These are phyloP conservation scores for Melolontha melolontha DNA, from an alignment of 2,888 invertebrate species.

Conservation along the genomic window DNA sequence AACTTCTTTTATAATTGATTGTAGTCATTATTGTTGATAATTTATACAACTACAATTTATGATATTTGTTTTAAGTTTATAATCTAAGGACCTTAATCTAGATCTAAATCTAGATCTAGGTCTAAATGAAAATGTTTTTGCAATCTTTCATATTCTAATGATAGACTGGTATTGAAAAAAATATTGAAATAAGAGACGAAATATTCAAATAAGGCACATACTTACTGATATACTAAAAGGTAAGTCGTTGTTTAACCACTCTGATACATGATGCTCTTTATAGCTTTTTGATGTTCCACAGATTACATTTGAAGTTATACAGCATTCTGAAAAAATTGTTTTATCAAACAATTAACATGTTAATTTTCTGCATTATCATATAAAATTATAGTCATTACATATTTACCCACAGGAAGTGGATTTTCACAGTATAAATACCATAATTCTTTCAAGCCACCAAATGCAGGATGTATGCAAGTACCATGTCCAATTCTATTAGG, in stretches of 20 bases:
- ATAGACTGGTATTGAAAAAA: constrained; percentile 77
- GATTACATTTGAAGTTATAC: constrained; percentile 87
- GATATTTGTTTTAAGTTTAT: too few relatives aligned
- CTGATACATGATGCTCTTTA: constrained; percentile 80
- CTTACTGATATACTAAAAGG: constrained; percentile 82
- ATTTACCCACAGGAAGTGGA: constrained; percentile 77
- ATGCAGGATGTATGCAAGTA: constrained; percentile 78
- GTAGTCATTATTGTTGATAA: too few relatives aligned
- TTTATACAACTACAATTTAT: too few relatives aligned
- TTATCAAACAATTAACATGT: too few relatives aligned
- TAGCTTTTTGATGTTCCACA: constrained; percentile 76
- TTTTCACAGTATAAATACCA: constrained; percentile 70
- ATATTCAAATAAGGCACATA: constrained; percentile 48
- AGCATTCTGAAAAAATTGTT: constrained; percentile 78
- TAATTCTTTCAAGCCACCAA: constrained; percentile 71
- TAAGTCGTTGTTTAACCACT: constrained; percentile 73
- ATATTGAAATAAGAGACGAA: constrained; percentile 13
- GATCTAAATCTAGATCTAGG: too few relatives aligned
- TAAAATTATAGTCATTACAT: background rate
- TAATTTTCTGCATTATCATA: background rate
- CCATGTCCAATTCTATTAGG: constrained; percentile 90
- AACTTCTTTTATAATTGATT: too few relatives aligned
- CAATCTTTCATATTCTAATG: constrained; percentile 78
- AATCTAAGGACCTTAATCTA: too few relatives aligned
- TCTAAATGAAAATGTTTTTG: constrained; percentile 72